Conservation (phyloP, 2,113 vertebrate genomes). For the Dromiciops gliroides region DNA sequence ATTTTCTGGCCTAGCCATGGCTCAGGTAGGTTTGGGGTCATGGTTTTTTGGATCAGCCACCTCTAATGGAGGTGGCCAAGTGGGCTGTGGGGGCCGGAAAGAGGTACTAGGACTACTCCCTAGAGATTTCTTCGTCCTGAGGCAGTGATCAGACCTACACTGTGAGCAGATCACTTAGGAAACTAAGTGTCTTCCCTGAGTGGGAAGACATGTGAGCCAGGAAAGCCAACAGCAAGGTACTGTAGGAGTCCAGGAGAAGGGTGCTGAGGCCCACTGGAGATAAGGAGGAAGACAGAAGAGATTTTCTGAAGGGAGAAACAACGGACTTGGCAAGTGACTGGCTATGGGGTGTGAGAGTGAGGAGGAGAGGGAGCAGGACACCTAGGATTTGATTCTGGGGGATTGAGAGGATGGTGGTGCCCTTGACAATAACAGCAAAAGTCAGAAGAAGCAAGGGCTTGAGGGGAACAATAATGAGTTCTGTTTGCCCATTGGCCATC, state of each 20-base stretch:
- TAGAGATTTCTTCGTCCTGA: not conserved
- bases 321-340: not conserved
- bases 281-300: not conserved
- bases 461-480: not conserved
- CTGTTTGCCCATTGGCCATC: not conserved
- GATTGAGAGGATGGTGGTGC: not conserved
- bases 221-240: constrained; percentile 3
- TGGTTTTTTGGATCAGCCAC: not conserved
- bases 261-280: not conserved
- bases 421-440: not conserved
- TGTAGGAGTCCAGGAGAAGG: not conserved
- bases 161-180: not conserved
- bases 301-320: not conserved
- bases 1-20: not conserved
- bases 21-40: not conserved
- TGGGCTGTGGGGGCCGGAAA: not conserved
- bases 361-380: not conserved
- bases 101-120: not conserved
- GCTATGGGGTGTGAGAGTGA: not conserved
- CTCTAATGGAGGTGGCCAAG: not conserved
- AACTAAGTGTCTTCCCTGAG: not conserved
- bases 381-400: not conserved
- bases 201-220: not conserved
- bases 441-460: not conserved
- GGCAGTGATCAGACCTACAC: not conserved